Conservation (phyloP, 2,888 invertebrate species). For the Mythimna loreyi region DNA sequence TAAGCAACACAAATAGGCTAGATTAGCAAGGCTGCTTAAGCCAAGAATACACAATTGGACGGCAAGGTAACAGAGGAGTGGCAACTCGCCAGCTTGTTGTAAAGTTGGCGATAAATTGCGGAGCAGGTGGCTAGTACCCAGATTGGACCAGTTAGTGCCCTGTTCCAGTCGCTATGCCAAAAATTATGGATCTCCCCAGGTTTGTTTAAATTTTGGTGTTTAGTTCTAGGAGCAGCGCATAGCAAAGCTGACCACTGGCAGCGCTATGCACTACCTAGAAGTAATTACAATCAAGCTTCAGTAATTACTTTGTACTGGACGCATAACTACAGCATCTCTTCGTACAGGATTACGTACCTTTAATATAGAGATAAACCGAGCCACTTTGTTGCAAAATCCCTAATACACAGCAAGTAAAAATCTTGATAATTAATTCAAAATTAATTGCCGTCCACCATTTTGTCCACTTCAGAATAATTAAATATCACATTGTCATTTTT, state of each 20-base stretch:
- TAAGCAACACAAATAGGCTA: slow-evolving; percentile 41
- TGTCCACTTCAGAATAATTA: too few species aligned
- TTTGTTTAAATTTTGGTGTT: slow-evolving; percentile 44
- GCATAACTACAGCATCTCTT: not conserved
- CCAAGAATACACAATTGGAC: slow-evolving; percentile 60
- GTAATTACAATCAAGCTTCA: not conserved
- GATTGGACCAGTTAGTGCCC: slow-evolving; percentile 53
- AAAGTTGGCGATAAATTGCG: slow-evolving; percentile 76
- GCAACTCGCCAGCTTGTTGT: slow-evolving; percentile 79
- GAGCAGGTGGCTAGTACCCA: slow-evolving; percentile 72
- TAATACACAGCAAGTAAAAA: not conserved
- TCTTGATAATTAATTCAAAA: not conserved
- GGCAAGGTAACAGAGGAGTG: slow-evolving; percentile 67
- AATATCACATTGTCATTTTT: too few species aligned
- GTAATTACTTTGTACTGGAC: too few species aligned
- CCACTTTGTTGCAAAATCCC: not conserved
- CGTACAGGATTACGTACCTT: not conserved
- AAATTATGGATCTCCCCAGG: slow-evolving; percentile 57
- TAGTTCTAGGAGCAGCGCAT: slow-evolving; percentile 14
- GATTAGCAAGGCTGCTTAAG: slow-evolving; percentile 55
- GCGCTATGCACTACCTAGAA: not conserved
- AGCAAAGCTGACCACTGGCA: too few species aligned
- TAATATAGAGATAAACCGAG: not conserved
- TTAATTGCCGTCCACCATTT: too few species aligned
- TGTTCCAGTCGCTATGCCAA: slow-evolving; percentile 56